Percentiles rank a stretch among this genome's conserved stretches.
These are phyloP conservation scores for Heteronetta atricapilla DNA, from an alignment of 2,113 vertebrate genomes.

Conservation along the genomic window DNA sequence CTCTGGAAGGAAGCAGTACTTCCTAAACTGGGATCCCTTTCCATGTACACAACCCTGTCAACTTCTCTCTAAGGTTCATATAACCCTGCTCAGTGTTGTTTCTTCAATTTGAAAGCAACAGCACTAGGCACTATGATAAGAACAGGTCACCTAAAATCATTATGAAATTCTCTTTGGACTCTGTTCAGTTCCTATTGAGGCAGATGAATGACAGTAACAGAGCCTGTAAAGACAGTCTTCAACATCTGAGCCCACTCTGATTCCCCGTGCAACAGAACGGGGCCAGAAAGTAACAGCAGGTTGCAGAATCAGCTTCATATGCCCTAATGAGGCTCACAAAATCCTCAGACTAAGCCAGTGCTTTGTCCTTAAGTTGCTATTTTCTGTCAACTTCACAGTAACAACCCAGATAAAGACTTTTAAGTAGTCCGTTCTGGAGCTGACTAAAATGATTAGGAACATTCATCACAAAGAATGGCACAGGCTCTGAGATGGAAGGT, in stretches of 20 bases:
- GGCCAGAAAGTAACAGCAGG: not conserved
- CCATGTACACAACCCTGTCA: not conserved
- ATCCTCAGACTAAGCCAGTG: not conserved
- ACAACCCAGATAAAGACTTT: not conserved
- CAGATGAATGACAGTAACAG: not conserved
- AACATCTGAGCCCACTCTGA: not conserved
- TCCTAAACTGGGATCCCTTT: not conserved
- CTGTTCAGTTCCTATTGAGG: not conserved
- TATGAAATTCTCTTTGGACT: not conserved
- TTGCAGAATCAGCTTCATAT: not conserved
- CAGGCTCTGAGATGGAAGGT: constrained; percentile 24
- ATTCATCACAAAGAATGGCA: not conserved
- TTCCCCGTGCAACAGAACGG: not conserved
- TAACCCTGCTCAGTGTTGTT: not conserved
- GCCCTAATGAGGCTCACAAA: not conserved
- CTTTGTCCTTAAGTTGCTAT: not conserved
- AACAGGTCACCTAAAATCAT: not conserved
- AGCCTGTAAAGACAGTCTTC: not conserved
- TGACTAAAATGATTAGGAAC: constrained; percentile 19
- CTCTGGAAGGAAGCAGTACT: not conserved
- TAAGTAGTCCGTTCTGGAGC: not conserved
- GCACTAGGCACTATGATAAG: not conserved
- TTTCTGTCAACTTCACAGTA: not conserved
- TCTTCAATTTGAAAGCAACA: not conserved
- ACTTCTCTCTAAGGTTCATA: not conserved